Conservation (phyloP, 23 tunicate genomes). For the Phallusia fumigata region DNA sequence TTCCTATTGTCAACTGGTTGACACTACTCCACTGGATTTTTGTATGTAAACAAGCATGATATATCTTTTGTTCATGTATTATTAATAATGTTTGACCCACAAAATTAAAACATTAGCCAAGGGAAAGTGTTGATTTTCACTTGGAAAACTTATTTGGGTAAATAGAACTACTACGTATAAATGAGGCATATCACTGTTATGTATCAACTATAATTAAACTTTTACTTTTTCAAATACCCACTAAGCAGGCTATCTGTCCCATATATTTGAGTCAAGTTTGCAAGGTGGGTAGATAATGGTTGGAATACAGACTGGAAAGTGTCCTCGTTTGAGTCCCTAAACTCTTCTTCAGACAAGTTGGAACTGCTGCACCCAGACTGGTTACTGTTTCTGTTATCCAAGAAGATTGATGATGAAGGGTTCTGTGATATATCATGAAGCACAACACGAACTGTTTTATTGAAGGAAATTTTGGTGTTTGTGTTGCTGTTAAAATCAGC, state of each 20-base stretch:
- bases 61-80: no score
- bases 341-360: neutral
- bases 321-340: neutral
- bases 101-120: no score
- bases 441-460: neutral
- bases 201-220: neutral
- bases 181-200: no score
- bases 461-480: neutral
- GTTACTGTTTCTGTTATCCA: neutral
- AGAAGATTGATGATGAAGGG: neutral
- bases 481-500: neutral
- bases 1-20: no score
- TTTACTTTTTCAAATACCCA: neutral
- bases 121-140: no score
- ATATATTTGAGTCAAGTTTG: neutral
- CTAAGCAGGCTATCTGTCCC: neutral
- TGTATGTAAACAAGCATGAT: no score
- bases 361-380: neutral
- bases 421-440: constrained; percentile 5
- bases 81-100: no score
- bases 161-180: no score
- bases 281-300: neutral
- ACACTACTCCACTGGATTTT: no score
- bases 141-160: no score
- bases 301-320: neutral